These are phyloP conservation scores for Parauchenoglanis ngamensis DNA, from an alignment of 2,797 vertebrate genomes.

Conservation along the genomic window DNA sequence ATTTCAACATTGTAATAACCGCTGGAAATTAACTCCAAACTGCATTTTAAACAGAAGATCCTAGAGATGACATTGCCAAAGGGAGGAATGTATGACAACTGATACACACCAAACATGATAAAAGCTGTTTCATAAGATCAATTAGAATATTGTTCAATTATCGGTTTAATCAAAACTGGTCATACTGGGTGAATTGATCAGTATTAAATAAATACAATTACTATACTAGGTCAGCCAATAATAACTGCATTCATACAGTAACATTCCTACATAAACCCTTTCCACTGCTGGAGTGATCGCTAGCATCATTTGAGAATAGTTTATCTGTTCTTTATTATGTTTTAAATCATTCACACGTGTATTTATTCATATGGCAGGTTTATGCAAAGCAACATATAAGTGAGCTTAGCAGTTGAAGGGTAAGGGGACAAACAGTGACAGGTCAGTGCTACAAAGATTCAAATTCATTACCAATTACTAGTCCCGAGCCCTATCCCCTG, in stretches of 20 bases:
- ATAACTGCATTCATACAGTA: neutral
- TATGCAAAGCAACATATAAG: neutral
- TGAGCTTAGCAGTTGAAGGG: neutral
- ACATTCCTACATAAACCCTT: neutral
- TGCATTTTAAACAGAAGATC: neutral
- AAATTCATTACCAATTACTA: neutral
- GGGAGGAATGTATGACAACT: neutral
- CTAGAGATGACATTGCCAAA: too few species aligned
- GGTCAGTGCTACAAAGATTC: neutral
- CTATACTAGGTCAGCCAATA: neutral
- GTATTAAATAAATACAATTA: neutral
- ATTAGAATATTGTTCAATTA: neutral
- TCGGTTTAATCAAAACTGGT: neutral
- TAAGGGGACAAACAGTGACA: neutral
- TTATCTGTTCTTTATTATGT: neutral
- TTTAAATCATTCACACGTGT: neutral
- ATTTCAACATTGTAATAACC: neutral
- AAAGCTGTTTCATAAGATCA: neutral
- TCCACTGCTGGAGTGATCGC: neutral
- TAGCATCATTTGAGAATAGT: neutral
- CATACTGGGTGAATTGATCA: neutral
- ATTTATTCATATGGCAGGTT: neutral
- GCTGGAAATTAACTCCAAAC: neutral
- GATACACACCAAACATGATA: neutral
- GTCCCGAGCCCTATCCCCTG: neutral